A percentile compares a stretch with the other conserved stretches of the same genome.
These are phyloP conservation scores for Dendrophyllia cribrosa DNA, from an alignment of 64 coral and sea anemone genomes.

Conservation along the genomic window DNA sequence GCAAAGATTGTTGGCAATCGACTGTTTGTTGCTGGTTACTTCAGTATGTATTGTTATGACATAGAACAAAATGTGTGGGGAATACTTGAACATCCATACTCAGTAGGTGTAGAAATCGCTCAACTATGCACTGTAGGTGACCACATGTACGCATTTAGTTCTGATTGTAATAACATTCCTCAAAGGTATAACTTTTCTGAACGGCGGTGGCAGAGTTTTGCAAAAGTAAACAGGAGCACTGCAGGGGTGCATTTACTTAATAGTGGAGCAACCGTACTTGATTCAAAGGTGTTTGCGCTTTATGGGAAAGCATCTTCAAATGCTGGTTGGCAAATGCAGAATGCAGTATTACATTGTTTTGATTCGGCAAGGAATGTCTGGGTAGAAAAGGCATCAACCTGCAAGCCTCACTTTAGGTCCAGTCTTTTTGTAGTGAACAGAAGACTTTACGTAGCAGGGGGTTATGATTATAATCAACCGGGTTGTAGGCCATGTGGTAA, in stretches of 20 bases:
- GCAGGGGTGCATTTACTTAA: neutral
- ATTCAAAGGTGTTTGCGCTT: neutral
- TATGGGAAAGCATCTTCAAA: neutral
- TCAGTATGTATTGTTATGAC: neutral
- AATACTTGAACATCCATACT: too few species aligned
- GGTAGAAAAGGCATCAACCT: neutral
- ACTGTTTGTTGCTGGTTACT: neutral
- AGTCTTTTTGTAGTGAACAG: conserved; percentile 3
- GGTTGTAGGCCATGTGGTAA: neutral
- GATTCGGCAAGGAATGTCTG: neutral
- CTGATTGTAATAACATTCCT: neutral
- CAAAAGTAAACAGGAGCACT: neutral
- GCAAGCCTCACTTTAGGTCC: neutral
- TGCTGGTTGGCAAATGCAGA: neutral
- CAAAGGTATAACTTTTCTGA: neutral
- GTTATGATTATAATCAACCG: rapidly evolving
- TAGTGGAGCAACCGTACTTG: neutral
- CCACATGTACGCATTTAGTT: neutral
- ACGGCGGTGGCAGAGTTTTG: neutral
- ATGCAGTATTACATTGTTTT: neutral
- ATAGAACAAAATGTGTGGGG: neutral
- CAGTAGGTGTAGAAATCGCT: neutral
- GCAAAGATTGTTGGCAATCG: neutral
- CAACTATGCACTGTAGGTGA: neutral
- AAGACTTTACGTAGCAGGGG: conserved; percentile 6